Base-by-base conservation (phyloP, 2,888 invertebrate species). In the Cataglyphis albicans region DNA sequence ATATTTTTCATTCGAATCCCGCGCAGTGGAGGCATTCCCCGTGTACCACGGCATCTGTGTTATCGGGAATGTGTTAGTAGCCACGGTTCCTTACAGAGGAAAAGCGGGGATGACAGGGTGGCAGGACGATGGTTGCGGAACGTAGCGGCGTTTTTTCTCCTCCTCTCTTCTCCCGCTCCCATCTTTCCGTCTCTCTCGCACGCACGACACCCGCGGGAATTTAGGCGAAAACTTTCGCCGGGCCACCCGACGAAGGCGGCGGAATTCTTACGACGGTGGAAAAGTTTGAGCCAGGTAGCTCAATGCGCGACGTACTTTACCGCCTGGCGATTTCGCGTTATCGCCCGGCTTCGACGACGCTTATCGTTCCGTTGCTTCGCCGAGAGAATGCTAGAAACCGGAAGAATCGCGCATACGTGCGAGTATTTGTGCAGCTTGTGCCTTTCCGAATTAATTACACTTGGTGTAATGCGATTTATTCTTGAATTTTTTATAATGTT, bases 161-260 rank as follows among this genome's bases (percentile, higher is more conserved):
- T 48, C 44, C 25, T 21, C 21, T 63, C 35, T 32, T 35, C 32
- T 29, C 3, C 15, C 18, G 7, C 4, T 48, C 44, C 18, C 3
- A 25, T 4, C 70, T 57, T 61, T 61, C 38, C 63, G 74, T 44
- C 41, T 74, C 15, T 67, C 63, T 72, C 63, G 67, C 84, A 12
- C 85, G 86, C 92, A 91, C 87, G 84, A 90, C 90, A 89, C 92
- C 90, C 92, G 48, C 25, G 92, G 90, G 92, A 90, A 87, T 88
- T 86, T 73, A 52, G 86, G 84, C 81, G 86, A 90, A 90, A 91
- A 90, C 83, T 90, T 91, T 88, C 52, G 80, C 84, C 83, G 65
- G 84, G 73, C 75, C 83, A 73, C 78, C 84, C 75, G 78, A 70
- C 75, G 81, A 74, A 81, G 85, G 81, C 84, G 82, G 70, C 25